Percentiles rank a stretch among this genome's conserved stretches.
Conservation (phyloP, 2,888 invertebrate species). For the Amphipyra tragopoginis region DNA sequence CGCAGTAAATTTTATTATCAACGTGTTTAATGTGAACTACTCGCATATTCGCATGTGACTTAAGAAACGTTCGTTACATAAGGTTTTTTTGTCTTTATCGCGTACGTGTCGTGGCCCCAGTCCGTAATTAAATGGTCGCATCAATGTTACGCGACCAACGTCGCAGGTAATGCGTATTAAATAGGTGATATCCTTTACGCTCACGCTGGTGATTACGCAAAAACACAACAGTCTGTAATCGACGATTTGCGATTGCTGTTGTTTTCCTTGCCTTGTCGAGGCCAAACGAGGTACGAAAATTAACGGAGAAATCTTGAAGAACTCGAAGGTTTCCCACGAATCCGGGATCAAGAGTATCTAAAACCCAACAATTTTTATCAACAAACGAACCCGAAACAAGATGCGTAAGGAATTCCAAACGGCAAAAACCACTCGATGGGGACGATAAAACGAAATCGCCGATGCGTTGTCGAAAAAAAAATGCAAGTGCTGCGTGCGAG, state of each 20-base stretch:
- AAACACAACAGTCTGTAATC: constrained; percentile 43
- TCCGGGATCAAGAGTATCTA: constrained; percentile 61
- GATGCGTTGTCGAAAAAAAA: constrained; percentile 87
- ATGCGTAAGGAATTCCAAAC: constrained; percentile 86
- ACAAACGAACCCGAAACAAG: constrained; percentile 81
- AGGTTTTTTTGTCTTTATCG: constrained; percentile 43
- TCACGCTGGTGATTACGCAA: constrained; percentile 51
- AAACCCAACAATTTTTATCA: constrained; percentile 63
- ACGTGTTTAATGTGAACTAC: constrained; percentile 46
- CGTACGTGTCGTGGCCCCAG: constrained; percentile 43
- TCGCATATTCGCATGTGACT: constrained; percentile 40
- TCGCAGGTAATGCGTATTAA: constrained; percentile 64
- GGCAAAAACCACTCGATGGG: constrained; percentile 87
- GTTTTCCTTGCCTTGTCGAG: constrained; percentile 25
- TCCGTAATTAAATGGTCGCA: constrained; percentile 66
- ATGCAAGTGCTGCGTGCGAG: constrained; percentile 87
- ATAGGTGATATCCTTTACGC: constrained; percentile 62
- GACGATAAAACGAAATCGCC: constrained; percentile 88
- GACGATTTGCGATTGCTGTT: constrained; percentile 33
- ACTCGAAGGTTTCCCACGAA: constrained; percentile 63
- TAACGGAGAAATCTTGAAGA: constrained; percentile 19
- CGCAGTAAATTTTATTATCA: constrained; percentile 48
- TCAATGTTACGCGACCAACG: constrained; percentile 60
- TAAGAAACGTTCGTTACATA: constrained; percentile 47
- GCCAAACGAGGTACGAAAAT: constrained; percentile 25